Conservation (phyloP, 1,140 invertebrate genomes). For the Rhizoglyphus robini region DNA sequence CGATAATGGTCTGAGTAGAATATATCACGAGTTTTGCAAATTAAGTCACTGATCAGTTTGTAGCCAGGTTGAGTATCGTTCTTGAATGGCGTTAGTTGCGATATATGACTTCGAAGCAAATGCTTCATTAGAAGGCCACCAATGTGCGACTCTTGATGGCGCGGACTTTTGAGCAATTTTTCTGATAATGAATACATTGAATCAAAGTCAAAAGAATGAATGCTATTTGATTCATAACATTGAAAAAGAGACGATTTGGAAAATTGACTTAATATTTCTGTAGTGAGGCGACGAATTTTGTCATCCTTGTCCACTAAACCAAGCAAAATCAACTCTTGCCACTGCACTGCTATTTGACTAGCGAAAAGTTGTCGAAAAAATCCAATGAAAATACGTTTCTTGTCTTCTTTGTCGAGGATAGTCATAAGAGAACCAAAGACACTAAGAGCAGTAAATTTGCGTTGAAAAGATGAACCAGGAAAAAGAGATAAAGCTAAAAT, state of each 20-base stretch:
- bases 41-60: background rate
- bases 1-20: constrained; percentile 6
- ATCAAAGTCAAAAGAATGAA: background rate
- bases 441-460: constrained; percentile 2
- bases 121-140: constrained; percentile 4
- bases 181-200: background rate
- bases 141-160: constrained; percentile 15
- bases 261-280: constrained; percentile 6
- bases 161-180: background rate
- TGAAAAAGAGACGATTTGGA: background rate
- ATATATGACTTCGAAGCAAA: background rate
- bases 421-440: background rate
- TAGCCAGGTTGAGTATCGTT: no score
- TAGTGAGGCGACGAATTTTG: constrained; percentile 1
- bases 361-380: background rate
- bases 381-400: background rate
- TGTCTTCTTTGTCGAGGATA: background rate
- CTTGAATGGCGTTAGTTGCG: background rate
- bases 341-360: background rate
- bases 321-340: background rate
- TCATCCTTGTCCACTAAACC: constrained; percentile 16
- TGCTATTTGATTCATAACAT: background rate
- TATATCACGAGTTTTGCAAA: background rate
- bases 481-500: background rate
- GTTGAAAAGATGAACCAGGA: constrained; percentile 14